Conservation (phyloP, 2,888 invertebrate genomes). For the Rhogogaster chlorosoma region DNA sequence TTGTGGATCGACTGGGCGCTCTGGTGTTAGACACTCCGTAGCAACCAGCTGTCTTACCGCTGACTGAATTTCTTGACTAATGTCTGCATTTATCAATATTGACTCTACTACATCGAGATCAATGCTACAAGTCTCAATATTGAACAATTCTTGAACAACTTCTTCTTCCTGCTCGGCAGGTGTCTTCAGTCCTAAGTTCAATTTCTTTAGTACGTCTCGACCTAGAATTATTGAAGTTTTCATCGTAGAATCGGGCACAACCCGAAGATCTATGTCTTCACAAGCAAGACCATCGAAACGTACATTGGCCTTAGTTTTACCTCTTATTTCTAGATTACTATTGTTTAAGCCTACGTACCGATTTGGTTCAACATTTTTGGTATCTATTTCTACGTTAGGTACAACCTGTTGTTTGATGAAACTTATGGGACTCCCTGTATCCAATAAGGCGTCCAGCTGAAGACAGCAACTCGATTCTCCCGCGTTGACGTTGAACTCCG, state of each 20-base stretch:
- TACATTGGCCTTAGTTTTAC: constrained; percentile 34
- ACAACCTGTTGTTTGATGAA: constrained; percentile 48
- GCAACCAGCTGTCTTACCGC: constrained; percentile 41
- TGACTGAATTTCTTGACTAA: constrained; percentile 7
- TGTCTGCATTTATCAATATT: constrained; percentile 52
- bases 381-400: not conserved
- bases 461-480: not conserved
- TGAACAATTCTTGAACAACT: not conserved
- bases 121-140: not conserved
- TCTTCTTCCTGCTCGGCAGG: not conserved
- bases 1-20: constrained; percentile 40
- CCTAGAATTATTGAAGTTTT: constrained; percentile 45
- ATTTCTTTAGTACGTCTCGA: constrained; percentile 50
- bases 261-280: constrained; percentile 1
- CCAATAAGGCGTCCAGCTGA: constrained; percentile 35
- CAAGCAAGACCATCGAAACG: constrained; percentile 33
- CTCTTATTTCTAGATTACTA: constrained; percentile 41
- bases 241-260: constrained; percentile 55
- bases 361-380: not conserved
- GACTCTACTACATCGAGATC: constrained; percentile 16
- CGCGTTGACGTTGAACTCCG: not conserved
- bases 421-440: constrained; percentile 53
- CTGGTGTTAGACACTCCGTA: constrained; percentile 37
- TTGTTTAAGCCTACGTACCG: constrained; percentile 49
- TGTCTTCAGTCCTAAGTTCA: not conserved